phyloP scores from a whole-genome alignment of 2,797 vertebrate genomes.

The Leptodactylus fallax region DNA sequence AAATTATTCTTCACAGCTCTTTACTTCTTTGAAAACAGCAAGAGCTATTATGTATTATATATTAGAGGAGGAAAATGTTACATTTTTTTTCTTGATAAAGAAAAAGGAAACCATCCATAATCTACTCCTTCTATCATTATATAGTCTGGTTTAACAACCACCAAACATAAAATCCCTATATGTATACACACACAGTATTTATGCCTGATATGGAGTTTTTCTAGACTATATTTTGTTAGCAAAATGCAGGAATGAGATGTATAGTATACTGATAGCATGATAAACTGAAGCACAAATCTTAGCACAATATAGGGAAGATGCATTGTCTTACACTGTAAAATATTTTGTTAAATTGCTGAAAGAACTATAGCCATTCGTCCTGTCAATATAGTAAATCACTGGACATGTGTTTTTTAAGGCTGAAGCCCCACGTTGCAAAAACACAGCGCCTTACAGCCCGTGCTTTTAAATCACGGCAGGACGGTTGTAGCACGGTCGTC shows the following conservation, averaged over 20 bases:
- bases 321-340: too few relatives aligned
- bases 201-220: background rate
- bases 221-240: background rate
- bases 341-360: too few relatives aligned
- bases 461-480: too few relatives aligned
- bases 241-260: background rate
- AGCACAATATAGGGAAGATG: too few relatives aligned
- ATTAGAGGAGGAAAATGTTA: background rate
- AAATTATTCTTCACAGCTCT: constrained; percentile 12
- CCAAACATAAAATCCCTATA: background rate
- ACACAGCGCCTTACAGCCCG: too few relatives aligned
- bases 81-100: background rate
- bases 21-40: background rate
- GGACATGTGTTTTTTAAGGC: too few relatives aligned
- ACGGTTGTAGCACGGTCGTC: too few relatives aligned
- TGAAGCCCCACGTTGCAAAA: too few relatives aligned
- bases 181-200: background rate
- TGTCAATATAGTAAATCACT: too few relatives aligned
- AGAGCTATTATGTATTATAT: background rate
- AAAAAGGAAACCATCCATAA: background rate
- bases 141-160: background rate
- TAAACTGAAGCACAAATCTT: too few relatives aligned
- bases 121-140: background rate
- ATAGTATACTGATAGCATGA: too few relatives aligned
- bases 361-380: too few relatives aligned